phyloP scores from a whole-genome alignment of 2,888 invertebrate species.

The Macrosiphum euphorbiae region DNA sequence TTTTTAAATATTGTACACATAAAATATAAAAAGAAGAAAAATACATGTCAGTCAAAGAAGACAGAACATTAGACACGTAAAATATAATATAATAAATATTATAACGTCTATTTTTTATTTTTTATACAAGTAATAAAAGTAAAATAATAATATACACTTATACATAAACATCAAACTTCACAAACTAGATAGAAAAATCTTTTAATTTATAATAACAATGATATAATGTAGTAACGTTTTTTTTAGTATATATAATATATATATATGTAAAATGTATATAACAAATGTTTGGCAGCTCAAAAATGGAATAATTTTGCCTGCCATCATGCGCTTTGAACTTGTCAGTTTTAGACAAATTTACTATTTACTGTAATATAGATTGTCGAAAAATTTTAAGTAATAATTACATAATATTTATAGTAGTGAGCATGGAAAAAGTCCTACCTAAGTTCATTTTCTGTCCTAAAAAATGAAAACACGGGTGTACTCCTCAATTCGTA shows the following conservation, averaged over 20 bases:
- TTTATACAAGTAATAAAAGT: constrained; percentile 52
- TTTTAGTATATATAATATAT: constrained; percentile 14
- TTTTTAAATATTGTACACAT: constrained; percentile 57
- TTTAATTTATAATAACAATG: constrained; percentile 58
- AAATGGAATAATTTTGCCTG: constrained; percentile 37
- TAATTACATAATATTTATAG: neutral
- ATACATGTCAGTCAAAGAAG: constrained; percentile 60
- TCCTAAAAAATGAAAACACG: neutral
- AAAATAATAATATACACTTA: constrained; percentile 59
- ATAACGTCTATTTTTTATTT: constrained; percentile 34
- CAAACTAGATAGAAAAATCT: constrained; percentile 60
- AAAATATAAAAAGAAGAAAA: constrained; percentile 52
- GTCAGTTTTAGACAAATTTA: constrained; percentile 34
- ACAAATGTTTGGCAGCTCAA: constrained; percentile 49
- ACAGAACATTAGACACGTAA: constrained; percentile 53
- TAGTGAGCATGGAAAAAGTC: constrained; percentile 5
- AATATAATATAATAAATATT: constrained; percentile 49
- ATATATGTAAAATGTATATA: constrained; percentile 12
- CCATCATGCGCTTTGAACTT: constrained; percentile 33
- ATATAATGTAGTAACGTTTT: constrained; percentile 35
- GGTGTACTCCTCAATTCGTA: neutral
- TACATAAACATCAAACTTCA: constrained; percentile 56
- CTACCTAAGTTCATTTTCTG: neutral
- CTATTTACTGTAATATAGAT: constrained; percentile 13
- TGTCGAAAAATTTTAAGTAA: constrained; percentile 22